A percentile compares a stretch with the other conserved stretches of the same genome.
Conservation (phyloP, 1,140 invertebrate species). For the Gonioctena quinquepunctata region DNA sequence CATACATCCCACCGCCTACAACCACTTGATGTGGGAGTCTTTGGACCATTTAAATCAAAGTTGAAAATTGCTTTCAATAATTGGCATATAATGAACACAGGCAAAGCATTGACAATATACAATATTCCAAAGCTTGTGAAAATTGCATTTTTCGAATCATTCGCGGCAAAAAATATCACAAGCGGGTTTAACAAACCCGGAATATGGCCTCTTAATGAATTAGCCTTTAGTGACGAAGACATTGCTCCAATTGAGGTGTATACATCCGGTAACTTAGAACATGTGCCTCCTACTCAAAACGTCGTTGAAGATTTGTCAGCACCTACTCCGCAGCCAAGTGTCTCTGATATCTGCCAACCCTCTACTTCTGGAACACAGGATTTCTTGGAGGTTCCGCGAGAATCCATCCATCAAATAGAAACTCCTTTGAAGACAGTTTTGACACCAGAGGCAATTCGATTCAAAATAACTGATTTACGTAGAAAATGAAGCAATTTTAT, state of each 20-base stretch:
- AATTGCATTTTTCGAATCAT: neutral
- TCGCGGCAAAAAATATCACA: too few species aligned
- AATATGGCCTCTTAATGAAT: slow-evolving; percentile 9
- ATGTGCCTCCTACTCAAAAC: neutral
- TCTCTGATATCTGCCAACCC: neutral
- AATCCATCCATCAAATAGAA: neutral
- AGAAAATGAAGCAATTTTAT: slow-evolving; percentile 10
- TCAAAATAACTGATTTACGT: neutral
- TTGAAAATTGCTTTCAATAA: too few species aligned
- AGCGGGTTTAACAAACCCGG: neutral
- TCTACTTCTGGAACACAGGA: neutral
- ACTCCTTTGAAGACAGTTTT: neutral
- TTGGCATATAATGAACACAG: too few species aligned
- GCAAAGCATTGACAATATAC: too few species aligned
- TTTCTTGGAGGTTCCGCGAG: neutral
- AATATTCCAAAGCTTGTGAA: too few species aligned
- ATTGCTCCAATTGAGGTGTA: neutral
- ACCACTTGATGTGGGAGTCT: too few species aligned
- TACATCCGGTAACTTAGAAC: neutral
- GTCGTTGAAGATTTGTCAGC: slow-evolving; percentile 1
- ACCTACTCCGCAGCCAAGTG: neutral
- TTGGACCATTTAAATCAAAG: too few species aligned
- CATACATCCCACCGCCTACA: too few species aligned
- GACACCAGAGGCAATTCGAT: neutral
- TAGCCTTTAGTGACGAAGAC: neutral